Base-by-base conservation (phyloP, 1,140 invertebrate genomes). In the Thaumetopoea pityocampa region DNA sequence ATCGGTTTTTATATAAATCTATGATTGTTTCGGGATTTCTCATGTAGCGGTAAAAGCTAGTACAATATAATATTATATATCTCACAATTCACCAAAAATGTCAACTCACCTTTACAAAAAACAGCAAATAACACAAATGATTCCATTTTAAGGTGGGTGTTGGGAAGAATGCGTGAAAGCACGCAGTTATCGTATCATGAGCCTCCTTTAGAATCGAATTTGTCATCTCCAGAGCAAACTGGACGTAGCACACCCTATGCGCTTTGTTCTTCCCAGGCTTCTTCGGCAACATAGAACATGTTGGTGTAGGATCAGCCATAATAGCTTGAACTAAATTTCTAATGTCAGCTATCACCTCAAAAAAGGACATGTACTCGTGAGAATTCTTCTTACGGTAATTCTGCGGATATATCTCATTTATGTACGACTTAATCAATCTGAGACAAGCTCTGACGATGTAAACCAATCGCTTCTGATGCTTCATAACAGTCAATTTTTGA, bases 101-200 rank as follows among this genome's bases (percentile, higher is more conserved):
- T 34, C 34, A 17, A 63, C 81, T 81, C 87, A 94, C 92, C 79
- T 92, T 92, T 54, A 94, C 92, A 61, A 93, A 89, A 22, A 88
- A 88, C 9, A 98, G 84, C 7, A 98, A 77, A 67, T 96, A 93
- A 82, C 96, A 97, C 0, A 98, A 76, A 64, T 93, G 94, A 40
- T 92, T 92, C 96, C 97, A 98, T 72, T 98, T 98, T 9, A 98
- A 85, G 40, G 91, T 92, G 0, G 94, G 93, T 1, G 96, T 98
- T 0, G 97, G 96, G 85, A 97, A 98, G 85, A 98, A 98, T 0
- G 95, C 95, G 82, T 98, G 95, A 67, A 97, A 98, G 77, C 96
- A 98, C 2, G 92, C 87, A 2, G 96, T 92, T 71, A 98, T 96
- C 5, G 96, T 97, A 34, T 91, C 88, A 58, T 98, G 94, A 60